These are phyloP conservation scores for Sturnus vulgaris DNA, from an alignment of 2,113 vertebrate genomes.

Conservation along the genomic window DNA sequence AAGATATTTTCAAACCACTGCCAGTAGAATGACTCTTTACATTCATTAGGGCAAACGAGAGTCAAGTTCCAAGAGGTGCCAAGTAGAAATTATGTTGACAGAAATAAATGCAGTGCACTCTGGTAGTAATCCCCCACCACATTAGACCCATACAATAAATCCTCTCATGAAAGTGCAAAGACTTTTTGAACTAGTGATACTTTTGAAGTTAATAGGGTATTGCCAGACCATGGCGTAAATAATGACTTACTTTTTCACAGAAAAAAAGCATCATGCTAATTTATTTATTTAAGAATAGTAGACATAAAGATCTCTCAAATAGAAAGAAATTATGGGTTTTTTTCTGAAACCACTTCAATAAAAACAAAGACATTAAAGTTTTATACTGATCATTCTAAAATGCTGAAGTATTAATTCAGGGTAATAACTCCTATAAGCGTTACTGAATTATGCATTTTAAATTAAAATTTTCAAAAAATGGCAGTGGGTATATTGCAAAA, in stretches of 20 bases:
- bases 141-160: not conserved
- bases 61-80: not conserved
- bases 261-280: not conserved
- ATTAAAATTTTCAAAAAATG: slow-evolving; percentile 29
- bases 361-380: slow-evolving; percentile 35
- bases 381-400: slow-evolving; percentile 1
- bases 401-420: slow-evolving; percentile 4
- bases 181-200: not conserved
- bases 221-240: not conserved
- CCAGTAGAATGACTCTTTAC: not conserved
- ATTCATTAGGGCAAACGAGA: not conserved
- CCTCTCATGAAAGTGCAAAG: not conserved
- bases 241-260: not conserved
- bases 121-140: not conserved
- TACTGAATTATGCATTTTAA: slow-evolving; percentile 42
- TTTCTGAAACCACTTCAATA: not conserved
- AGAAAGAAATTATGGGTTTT: not conserved
- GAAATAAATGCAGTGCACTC: not conserved
- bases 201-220: not conserved
- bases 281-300: not conserved
- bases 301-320: not conserved
- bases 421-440: slow-evolving; percentile 20
- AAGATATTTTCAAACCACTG: not conserved
- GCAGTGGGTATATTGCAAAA: not conserved
- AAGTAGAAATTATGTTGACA: not conserved